A percentile compares a stretch with the other conserved stretches of the same genome.
These are phyloP conservation scores for Octomys mimax DNA, from an alignment of 2,797 vertebrate species.

Conservation along the genomic window DNA sequence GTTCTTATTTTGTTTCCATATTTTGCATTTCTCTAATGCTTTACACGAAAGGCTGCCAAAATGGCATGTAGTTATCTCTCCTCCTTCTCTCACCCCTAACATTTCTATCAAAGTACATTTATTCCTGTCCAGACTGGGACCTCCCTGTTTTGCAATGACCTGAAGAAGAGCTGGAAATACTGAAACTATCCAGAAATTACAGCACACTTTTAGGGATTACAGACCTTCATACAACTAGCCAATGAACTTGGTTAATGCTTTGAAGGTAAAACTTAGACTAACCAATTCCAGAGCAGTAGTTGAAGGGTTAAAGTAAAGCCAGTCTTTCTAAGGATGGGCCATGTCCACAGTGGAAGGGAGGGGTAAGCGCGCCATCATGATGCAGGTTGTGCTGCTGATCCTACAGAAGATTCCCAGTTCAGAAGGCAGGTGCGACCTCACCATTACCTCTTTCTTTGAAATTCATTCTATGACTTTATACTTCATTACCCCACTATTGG, in stretches of 20 bases:
- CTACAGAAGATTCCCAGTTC: neutral
- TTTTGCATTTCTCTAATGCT: slow-evolving; percentile 66
- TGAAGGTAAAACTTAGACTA: slow-evolving; percentile 55
- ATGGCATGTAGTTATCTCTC: neutral
- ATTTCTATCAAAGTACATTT: neutral
- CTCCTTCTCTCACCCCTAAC: neutral
- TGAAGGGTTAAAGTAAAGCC: slow-evolving; percentile 49
- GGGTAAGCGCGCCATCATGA: neutral
- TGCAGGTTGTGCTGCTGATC: neutral
- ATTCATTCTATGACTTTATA: neutral
- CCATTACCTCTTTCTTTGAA: neutral
- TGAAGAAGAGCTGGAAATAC: neutral
- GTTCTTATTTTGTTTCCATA: slow-evolving; percentile 60
- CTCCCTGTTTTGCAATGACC: neutral
- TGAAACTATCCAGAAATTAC: neutral
- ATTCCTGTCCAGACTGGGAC: neutral
- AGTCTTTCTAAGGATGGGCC: slow-evolving; percentile 24
- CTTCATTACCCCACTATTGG: neutral
- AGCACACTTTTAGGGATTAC: neutral
- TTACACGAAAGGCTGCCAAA: slow-evolving; percentile 56
- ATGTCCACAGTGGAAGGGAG: neutral
- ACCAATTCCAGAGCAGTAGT: slow-evolving; percentile 30
- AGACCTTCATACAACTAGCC: slow-evolving; percentile 36
- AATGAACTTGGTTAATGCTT: slow-evolving; percentile 29
- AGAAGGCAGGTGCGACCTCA: neutral